Evolutionary conservation across 2,113 vertebrate genomes (phyloP).

Genomic region (Falco punctatus): DNA sequence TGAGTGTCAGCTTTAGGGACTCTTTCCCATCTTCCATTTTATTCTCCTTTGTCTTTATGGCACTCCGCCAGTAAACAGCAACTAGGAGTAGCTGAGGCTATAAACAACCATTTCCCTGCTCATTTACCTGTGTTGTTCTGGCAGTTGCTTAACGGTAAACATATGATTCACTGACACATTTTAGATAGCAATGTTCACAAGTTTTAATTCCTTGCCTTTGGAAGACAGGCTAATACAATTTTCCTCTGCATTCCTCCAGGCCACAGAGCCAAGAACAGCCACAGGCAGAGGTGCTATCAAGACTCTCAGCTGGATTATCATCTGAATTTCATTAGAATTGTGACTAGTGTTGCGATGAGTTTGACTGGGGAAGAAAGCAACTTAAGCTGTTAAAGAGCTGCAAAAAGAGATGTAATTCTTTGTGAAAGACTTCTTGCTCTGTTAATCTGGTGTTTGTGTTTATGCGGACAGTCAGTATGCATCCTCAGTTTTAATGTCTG

Average conservation of each 20-base stretch:
- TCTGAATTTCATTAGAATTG: slow-evolving; percentile 38
- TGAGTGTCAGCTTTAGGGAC: not conserved
- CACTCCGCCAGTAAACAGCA: not conserved
- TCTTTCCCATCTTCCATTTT: not conserved
- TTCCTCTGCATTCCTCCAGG: slow-evolving; percentile 14
- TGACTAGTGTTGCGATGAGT: not conserved
- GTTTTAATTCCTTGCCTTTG: slow-evolving; percentile 1
- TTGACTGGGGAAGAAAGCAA: not conserved
- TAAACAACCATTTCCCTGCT: not conserved
- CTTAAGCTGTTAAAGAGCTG: not conserved
- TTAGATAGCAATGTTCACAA: not conserved
- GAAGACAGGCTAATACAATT: slow-evolving; percentile 3
- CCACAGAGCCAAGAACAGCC: not conserved
- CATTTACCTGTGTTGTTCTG: slow-evolving; percentile 5
- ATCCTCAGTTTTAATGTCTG: not conserved
- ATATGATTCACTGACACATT: not conserved
- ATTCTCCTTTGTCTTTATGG: not conserved
- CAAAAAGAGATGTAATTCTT: not conserved
- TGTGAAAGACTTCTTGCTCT: slow-evolving; percentile 22
- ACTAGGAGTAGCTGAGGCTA: not conserved
- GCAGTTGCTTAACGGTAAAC: not conserved
- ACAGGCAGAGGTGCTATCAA: slow-evolving; percentile 3
- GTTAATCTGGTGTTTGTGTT: slow-evolving; percentile 9
- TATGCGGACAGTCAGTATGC: not conserved
- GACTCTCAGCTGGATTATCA: not conserved